Conservation (phyloP, 2,113 vertebrate species). For the Dipodomys ordii region DNA sequence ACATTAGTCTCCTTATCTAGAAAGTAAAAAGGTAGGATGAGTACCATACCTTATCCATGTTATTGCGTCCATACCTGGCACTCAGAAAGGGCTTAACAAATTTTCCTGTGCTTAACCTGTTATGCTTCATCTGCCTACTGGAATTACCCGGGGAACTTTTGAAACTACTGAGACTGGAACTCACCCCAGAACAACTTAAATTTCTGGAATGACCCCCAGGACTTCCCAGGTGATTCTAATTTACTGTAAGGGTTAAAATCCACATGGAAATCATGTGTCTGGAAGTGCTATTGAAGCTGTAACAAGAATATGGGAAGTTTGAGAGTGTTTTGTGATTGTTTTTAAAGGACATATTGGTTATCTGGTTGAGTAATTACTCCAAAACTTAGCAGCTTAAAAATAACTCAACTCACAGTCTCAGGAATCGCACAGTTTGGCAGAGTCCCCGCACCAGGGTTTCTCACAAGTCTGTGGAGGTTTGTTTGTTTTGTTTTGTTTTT, state of each 20-base stretch:
- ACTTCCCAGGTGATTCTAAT: neutral
- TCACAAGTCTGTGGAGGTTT: neutral
- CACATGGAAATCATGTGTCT: neutral
- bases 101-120: neutral
- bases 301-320: neutral
- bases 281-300: slow-evolving; percentile 28
- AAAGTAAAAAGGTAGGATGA: neutral
- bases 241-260: neutral
- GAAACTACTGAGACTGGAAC: neutral
- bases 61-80: neutral
- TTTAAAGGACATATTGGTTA: neutral
- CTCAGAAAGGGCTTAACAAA: neutral
- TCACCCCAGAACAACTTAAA: neutral
- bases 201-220: neutral
- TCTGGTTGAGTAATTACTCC: neutral
- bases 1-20: neutral
- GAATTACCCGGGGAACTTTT: neutral
- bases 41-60: neutral
- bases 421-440: neutral
- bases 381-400: slow-evolving; percentile 4
- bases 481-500: too few species aligned
- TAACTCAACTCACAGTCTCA: neutral
- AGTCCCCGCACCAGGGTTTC: neutral
- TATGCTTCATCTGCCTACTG: slow-evolving; percentile 7
- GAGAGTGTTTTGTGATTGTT: neutral